phyloP scores from a whole-genome alignment of 2,113 vertebrate species.

The Suricata suricatta region DNA sequence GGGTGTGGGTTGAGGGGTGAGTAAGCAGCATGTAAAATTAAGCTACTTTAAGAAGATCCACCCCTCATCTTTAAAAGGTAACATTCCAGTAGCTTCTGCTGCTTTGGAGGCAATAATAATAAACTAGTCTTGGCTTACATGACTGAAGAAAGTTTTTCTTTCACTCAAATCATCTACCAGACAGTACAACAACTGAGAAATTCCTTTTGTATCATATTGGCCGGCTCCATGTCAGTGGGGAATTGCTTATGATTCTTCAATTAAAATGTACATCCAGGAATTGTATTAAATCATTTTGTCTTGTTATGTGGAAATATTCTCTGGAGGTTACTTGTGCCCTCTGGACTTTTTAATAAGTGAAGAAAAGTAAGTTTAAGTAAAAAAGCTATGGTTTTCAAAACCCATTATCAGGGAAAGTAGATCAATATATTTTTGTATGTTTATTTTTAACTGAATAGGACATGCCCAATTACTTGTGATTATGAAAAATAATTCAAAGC shows the following conservation, averaged over 20 bases:
- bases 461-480: constrained; percentile 72
- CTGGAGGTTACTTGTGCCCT: constrained; percentile 56
- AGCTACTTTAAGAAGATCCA: neutral
- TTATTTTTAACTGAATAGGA: constrained; percentile 66
- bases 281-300: constrained; percentile 40
- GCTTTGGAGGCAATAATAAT: neutral
- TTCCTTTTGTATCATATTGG: neutral
- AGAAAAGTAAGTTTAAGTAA: constrained; percentile 60
- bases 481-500: constrained; percentile 69
- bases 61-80: neutral
- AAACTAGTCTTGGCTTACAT: neutral
- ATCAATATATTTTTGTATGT: constrained; percentile 60
- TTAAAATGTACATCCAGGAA: constrained; percentile 37
- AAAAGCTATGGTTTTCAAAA: constrained; percentile 66
- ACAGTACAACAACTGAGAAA: neutral
- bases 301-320: constrained; percentile 54
- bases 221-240: neutral
- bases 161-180: neutral
- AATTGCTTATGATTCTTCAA: constrained; percentile 23
- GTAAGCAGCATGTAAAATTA: neutral
- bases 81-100: neutral
- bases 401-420: constrained; percentile 62
- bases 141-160: neutral
- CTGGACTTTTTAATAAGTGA: constrained; percentile 65
- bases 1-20: neutral